phyloP scores from a whole-genome alignment of 2,888 invertebrate species.

The Diarsia rubi region DNA sequence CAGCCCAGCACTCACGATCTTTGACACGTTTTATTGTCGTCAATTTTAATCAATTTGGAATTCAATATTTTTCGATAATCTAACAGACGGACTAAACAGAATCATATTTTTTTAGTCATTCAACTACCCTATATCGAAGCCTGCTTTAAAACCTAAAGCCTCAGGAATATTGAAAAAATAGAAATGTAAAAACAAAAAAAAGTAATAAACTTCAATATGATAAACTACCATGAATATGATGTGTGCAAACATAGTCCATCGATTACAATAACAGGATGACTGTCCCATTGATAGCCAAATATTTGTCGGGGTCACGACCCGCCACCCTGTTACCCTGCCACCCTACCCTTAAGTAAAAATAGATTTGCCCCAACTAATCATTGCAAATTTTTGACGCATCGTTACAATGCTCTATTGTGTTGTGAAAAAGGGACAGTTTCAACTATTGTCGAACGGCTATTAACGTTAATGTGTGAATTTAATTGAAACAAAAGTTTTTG shows the following conservation, averaged over 20 bases:
- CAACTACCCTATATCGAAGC: not conserved
- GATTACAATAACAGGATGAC: conserved; percentile 64
- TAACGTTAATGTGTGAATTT: conserved; percentile 46
- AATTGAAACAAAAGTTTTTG: conserved; percentile 49
- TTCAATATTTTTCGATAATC: too few species aligned
- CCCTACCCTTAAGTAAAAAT: conserved; percentile 76
- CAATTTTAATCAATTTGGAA: too few species aligned
- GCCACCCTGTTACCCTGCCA: conserved; percentile 74
- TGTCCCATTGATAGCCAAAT: conserved; percentile 76
- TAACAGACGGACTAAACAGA: too few species aligned
- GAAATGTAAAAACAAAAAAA: not conserved
- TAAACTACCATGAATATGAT: conserved; percentile 37
- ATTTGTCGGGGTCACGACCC: conserved; percentile 83
- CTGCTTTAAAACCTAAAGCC: not conserved
- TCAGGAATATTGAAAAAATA: not conserved
- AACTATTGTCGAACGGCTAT: conserved; percentile 38
- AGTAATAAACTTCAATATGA: not conserved
- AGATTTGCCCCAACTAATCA: conserved; percentile 82
- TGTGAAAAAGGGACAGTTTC: conserved; percentile 52
- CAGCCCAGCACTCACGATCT: too few species aligned
- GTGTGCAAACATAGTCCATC: conserved; percentile 44
- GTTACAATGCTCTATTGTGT: conserved; percentile 70
- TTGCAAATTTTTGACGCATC: conserved; percentile 81
- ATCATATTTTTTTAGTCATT: too few species aligned
- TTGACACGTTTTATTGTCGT: too few species aligned